Conservation (phyloP, 2,113 vertebrate genomes). For the Lampris megalopsis region DNA sequence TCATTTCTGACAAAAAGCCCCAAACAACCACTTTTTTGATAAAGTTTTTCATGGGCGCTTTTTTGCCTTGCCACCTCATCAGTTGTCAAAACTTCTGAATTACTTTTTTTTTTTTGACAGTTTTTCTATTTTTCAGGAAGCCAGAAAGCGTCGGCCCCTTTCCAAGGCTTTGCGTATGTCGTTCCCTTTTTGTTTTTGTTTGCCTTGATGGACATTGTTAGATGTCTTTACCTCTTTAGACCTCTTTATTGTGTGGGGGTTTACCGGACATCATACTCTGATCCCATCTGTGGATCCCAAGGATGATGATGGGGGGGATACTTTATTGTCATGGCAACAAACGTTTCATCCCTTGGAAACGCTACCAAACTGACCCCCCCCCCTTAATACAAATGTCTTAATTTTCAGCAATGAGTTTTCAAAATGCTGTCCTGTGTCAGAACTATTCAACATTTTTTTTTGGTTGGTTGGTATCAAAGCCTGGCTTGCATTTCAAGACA, state of each 20-base stretch:
- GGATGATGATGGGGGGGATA: constrained; percentile 79
- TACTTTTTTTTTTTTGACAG: constrained; percentile 88
- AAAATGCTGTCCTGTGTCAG: constrained; percentile 69
- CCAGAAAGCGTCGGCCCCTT: constrained; percentile 76
- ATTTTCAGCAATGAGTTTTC: constrained; percentile 90
- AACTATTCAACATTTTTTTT: constrained; percentile 74
- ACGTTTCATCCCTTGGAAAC: constrained; percentile 83
- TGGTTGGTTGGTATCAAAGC: constrained; percentile 61
- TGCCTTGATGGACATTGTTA: constrained; percentile 86
- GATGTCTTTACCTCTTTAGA: constrained; percentile 88
- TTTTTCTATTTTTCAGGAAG: constrained; percentile 88
- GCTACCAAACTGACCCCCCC: constrained; percentile 63
- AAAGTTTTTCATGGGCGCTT: constrained; percentile 86
- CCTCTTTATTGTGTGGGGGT: constrained; percentile 85
- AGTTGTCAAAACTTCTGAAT: constrained; percentile 82
- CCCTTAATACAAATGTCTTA: constrained; percentile 92
- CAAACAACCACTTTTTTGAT: constrained; percentile 89
- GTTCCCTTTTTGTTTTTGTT: constrained; percentile 84
- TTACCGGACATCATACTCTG: constrained; percentile 95
- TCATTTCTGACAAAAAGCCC: constrained; percentile 88
- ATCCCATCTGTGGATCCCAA: constrained; percentile 96
- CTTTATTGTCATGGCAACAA: constrained; percentile 83
- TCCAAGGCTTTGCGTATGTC: constrained; percentile 82
- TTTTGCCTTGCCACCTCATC: constrained; percentile 84
- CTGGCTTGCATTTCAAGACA: constrained; percentile 69